Evolutionary conservation across 2,113 vertebrate genomes (phyloP).

Genomic region (Aptenodytes patagonicus): DNA sequence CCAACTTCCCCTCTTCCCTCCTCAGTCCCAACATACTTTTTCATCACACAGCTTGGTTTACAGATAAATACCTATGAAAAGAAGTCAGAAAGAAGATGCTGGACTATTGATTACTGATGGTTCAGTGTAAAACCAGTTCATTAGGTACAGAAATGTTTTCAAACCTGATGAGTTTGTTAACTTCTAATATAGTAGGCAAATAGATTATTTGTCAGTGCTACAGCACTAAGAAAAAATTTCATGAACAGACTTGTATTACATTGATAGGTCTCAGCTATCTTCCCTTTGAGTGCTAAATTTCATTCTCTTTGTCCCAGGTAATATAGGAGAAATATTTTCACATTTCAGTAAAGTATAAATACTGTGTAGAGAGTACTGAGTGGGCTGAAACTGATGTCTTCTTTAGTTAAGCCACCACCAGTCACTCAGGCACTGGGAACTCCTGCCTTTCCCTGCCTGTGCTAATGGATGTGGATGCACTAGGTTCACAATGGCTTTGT

Average conservation of each 20-base stretch:
- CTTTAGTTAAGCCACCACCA: not conserved
- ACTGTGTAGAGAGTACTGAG: not conserved
- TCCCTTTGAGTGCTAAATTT: not conserved
- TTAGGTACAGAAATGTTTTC: not conserved
- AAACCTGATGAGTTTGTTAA: not conserved
- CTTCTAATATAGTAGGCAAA: not conserved
- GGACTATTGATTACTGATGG: not conserved
- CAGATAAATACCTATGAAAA: not conserved
- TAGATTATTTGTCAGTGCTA: not conserved
- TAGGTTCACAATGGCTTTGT: not conserved
- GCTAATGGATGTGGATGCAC: not conserved
- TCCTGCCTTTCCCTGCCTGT: not conserved
- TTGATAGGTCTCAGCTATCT: not conserved
- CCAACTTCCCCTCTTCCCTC: not conserved
- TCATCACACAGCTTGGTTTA: not conserved
- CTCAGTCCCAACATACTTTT: not conserved
- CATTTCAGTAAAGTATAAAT: not conserved
- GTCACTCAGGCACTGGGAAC: not conserved
- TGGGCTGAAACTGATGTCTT: not conserved
- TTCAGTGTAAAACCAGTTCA: not conserved
- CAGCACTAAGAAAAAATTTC: not conserved
- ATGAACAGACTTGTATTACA: not conserved
- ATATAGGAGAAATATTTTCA: not conserved
- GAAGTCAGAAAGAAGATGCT: not conserved
- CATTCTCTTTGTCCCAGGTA: not conserved